Evolutionary conservation across 2,113 vertebrate species (phyloP), one percentile per base, ranked within the genome.

Genomic region (Sceloporus undulatus): DNA sequence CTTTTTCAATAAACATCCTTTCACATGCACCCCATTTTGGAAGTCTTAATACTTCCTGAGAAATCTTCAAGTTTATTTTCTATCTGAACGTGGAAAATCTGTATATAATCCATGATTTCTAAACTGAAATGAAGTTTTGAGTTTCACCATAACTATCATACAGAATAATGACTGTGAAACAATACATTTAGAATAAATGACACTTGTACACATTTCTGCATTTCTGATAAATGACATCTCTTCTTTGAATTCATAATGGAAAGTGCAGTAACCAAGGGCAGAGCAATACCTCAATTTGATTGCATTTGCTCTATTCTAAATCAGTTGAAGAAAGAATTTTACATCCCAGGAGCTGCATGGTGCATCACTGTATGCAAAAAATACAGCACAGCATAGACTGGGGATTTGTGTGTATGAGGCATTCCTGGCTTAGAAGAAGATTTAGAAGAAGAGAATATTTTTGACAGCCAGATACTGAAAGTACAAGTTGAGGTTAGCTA

Each of bases 141-240:
- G 85, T 78, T 86, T 94, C 1, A 0, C 85, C 93, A 66, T 84
- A 86, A 87, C 75, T 27, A 0, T 13, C n/a, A 62, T 70, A 8
- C 8, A 79, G 82, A 89, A 86, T 89, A 91, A 86, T 87, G 34
- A 68, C 90, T 92, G 94, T 89, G 87, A 82, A 25, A 85, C 65
- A 91, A 78, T 1, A 71, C 93, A 25, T 95, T 92, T 88, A 94
- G 75, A 66, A 90, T 93, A 91, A 82, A 87, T 59, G 87, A 78
- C 89, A 29, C 40, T 65, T 40, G 80, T 71, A 68, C 82, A 85
- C 79, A 87, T 86, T 78, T 27, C 23, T 56, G 75, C 87, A 89
- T 91, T 88, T 94, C 83, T 87, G 91, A 91, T 92, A 93, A 96
- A 90, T 56, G 89, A 92, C 93, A 94, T 87, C 83, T 86, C 27